These are phyloP conservation scores for Garrulus glandarius DNA, from an alignment of 2,797 vertebrate species.

Conservation along the genomic window DNA sequence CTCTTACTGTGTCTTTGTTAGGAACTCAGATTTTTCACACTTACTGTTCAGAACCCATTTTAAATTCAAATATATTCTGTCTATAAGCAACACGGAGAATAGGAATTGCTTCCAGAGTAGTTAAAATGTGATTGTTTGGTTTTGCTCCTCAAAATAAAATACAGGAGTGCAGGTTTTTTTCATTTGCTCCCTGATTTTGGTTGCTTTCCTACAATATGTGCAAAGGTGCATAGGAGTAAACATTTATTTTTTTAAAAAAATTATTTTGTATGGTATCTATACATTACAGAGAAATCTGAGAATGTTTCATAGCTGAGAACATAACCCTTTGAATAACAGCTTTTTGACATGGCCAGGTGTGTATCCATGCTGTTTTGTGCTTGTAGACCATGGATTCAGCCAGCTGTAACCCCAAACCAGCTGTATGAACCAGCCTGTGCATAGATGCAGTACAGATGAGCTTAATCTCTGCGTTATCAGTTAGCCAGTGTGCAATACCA, in stretches of 20 bases:
- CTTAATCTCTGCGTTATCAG: neutral
- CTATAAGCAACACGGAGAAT: neutral
- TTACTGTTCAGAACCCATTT: neutral
- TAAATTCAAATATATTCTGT: neutral
- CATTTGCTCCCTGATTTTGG: neutral
- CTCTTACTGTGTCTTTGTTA: neutral
- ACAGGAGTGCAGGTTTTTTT: neutral
- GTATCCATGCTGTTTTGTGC: accelerated
- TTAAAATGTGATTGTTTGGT: neutral
- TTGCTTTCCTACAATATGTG: neutral
- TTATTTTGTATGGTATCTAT: neutral
- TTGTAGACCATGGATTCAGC: neutral
- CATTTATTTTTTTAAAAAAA: neutral
- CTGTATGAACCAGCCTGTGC: neutral
- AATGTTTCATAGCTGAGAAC: neutral
- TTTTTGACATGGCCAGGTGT: neutral
- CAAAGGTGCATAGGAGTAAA: neutral
- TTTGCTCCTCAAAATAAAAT: neutral
- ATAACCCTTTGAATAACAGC: neutral
- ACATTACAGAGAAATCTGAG: neutral
- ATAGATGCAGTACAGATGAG: neutral
- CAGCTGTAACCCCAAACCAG: neutral
- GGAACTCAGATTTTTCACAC: neutral
- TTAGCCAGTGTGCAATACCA: neutral
- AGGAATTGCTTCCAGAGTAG: neutral